phyloP scores from a whole-genome alignment of 2,888 invertebrate genomes.

The Rotaria sp. region DNA sequence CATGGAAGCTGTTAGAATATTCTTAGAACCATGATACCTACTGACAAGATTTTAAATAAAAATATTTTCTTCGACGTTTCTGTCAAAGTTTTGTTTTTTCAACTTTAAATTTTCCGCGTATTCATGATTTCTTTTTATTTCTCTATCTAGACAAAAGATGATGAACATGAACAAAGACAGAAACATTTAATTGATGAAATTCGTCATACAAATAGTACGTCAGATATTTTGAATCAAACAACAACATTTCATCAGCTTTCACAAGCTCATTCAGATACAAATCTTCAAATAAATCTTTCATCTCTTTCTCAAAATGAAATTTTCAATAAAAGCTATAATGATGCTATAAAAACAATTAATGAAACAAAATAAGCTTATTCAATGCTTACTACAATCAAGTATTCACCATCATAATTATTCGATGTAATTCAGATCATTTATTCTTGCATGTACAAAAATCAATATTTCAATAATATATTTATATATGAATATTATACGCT shows the following conservation, averaged over 20 bases:
- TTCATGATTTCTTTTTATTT: background rate
- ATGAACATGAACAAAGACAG: background rate
- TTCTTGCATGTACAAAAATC: background rate
- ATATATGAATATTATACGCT: background rate
- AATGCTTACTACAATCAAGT: background rate
- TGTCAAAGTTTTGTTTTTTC: too few species aligned
- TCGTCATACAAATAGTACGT: background rate
- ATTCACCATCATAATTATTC: background rate
- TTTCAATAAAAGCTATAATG: background rate
- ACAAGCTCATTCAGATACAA: background rate
- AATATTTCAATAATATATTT: background rate
- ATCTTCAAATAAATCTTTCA: background rate
- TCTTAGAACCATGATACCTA: too few species aligned
- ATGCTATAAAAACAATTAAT: background rate
- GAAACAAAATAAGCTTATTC: background rate
- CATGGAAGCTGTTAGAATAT: too few species aligned
- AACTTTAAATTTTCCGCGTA: too few species aligned
- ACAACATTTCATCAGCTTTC: background rate
- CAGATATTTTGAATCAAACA: background rate
- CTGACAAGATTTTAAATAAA: too few species aligned
- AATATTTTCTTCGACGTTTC: too few species aligned
- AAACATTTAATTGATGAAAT: background rate
- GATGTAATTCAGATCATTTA: background rate
- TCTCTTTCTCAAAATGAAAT: background rate
- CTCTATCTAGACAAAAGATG: background rate